Conservation (phyloP, 1,140 invertebrate species). For the Cotesia chilonis region DNA sequence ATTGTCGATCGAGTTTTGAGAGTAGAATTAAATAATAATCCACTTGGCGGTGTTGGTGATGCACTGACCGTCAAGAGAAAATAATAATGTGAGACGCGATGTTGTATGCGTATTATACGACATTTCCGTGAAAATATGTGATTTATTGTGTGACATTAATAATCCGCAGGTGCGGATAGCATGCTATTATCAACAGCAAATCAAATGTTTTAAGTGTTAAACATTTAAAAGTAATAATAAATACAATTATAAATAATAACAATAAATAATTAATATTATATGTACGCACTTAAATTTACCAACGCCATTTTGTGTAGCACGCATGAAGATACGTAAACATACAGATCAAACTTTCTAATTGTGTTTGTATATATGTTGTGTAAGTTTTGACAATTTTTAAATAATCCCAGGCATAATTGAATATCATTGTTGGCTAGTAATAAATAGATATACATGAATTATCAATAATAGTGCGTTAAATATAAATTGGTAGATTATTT, state of each 20-base stretch:
- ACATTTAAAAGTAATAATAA: constrained; percentile 2
- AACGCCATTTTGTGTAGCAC: constrained; percentile 55
- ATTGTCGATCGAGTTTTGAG: not conserved
- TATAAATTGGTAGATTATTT: constrained; percentile 27
- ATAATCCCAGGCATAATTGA: not conserved
- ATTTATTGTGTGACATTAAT: constrained; percentile 33
- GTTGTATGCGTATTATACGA: constrained; percentile 31
- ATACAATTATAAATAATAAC: constrained; percentile 12
- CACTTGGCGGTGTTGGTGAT: constrained; percentile 20
- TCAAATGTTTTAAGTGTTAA: not conserved
- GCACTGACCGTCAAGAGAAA: constrained; percentile 25
- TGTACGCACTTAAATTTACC: constrained; percentile 34
- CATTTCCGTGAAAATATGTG: constrained; percentile 42
- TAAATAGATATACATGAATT: not conserved
- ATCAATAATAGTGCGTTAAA: not conserved
- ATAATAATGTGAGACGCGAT: constrained; percentile 39
- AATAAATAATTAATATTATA: constrained; percentile 25
- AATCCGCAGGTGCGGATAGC: constrained; percentile 36
- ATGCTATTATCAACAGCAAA: constrained; percentile 11
- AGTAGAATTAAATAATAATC: not conserved
- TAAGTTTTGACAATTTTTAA: constrained; percentile 3
- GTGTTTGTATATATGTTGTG: constrained; percentile 37
- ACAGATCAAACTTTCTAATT: constrained; percentile 55
- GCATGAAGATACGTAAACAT: constrained; percentile 42
- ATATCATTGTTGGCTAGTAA: not conserved